Evolutionary conservation across 30 jellyfish, hydroid and myxozoan genomes (phyloP).

Genomic region (Chrysaora quinquecirrha): DNA sequence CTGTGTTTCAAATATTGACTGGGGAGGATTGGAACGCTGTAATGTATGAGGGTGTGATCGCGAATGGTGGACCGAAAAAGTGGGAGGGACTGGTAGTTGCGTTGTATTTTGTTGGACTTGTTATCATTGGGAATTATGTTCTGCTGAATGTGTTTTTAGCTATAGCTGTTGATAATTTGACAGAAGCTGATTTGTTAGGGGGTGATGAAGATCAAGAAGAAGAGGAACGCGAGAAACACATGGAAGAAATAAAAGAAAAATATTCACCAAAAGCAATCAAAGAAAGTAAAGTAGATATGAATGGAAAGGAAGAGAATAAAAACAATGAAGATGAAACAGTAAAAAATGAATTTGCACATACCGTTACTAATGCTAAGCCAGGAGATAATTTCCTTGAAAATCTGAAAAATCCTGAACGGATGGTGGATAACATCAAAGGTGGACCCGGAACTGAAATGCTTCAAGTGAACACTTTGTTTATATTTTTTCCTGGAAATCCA

Average conservation of each 20-base stretch:
- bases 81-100: conserved; percentile 70
- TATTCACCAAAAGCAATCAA: conserved; percentile 54
- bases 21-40: conserved; percentile 94
- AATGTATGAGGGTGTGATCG: conserved; percentile 92
- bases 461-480: conserved; percentile 66
- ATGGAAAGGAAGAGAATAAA: conserved; percentile 1
- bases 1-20: conserved; percentile 90
- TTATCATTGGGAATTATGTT: conserved; percentile 82
- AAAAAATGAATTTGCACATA: conserved; percentile 23
- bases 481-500: conserved; percentile 45
- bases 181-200: conserved; percentile 74
- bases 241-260: conserved; percentile 66
- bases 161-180: conserved; percentile 87
- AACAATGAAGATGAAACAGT: conserved; percentile 49
- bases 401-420: conserved; percentile 81
- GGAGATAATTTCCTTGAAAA: conserved; percentile 85
- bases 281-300: conserved; percentile 27
- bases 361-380: conserved; percentile 45
- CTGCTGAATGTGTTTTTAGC: conserved; percentile 89
- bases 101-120: conserved; percentile 70
- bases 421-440: conserved; percentile 75
- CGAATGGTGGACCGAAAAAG: conserved; percentile 86
- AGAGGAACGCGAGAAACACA: conserved; percentile 72
- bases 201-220: conserved; percentile 77
- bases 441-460: conserved; percentile 62